Conservation (phyloP, 2,888 invertebrate genomes). For the Coleophora deauratella region DNA sequence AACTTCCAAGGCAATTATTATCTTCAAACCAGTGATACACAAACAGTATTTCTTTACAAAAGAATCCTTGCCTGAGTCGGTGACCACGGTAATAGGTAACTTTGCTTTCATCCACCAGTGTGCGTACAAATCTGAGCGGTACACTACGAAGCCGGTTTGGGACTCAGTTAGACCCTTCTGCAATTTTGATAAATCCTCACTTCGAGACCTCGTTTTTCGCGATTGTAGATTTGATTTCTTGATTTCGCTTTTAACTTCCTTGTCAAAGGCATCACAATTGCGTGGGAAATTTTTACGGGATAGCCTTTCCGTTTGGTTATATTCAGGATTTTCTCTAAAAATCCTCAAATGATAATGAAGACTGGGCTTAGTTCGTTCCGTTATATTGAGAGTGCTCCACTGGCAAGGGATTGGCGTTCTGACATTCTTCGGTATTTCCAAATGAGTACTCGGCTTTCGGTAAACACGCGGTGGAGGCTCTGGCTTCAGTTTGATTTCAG, state of each 20-base stretch:
- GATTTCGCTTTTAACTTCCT: conserved; percentile 31
- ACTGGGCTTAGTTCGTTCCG: conserved; percentile 62
- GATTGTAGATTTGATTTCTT: conserved; percentile 28
- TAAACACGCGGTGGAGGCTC: conserved; percentile 62
- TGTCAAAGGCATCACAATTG: conserved; percentile 46
- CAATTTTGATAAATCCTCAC: conserved; percentile 62
- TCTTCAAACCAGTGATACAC: conserved; percentile 70
- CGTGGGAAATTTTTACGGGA: conserved; percentile 46
- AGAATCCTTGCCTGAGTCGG: conserved; percentile 75
- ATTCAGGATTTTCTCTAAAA: conserved; percentile 50
- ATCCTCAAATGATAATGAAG: conserved; percentile 70
- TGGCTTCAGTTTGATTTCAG: conserved; percentile 59
- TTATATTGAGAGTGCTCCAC: conserved; percentile 67
- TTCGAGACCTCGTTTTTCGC: conserved; percentile 57
- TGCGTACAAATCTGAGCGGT: conserved; percentile 89
- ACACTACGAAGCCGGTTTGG: conserved; percentile 73
- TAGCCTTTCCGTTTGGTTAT: conserved; percentile 31
- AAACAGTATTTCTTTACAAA: conserved; percentile 72
- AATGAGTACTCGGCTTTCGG: conserved; percentile 61
- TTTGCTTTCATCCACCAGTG: conserved; percentile 96
- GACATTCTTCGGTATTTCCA: conserved; percentile 64
- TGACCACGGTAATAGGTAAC: conserved; percentile 78
- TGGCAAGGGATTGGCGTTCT: conserved; percentile 53
- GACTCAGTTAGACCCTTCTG: conserved; percentile 55
- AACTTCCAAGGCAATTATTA: conserved; percentile 68